A percentile compares a stretch with the other conserved stretches of the same genome.
Evolutionary conservation across 1,140 invertebrate genomes (phyloP).

Genomic region (Parasteatoda tepidariorum): DNA sequence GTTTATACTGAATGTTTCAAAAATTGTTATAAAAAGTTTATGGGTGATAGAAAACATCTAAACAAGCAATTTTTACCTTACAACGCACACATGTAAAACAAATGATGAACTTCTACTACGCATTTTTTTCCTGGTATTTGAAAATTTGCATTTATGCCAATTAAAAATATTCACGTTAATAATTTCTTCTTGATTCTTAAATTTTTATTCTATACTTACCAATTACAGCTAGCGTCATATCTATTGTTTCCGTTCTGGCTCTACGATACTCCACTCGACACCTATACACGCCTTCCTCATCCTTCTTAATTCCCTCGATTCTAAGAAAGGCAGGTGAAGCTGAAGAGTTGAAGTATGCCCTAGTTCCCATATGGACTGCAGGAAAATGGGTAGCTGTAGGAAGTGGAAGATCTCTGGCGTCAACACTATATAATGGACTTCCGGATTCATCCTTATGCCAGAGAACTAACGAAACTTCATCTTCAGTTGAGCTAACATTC

Average conservation of each 20-base stretch:
- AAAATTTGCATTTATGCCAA: too few species aligned
- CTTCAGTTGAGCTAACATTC: constrained; percentile 73
- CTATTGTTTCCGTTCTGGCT: constrained; percentile 77
- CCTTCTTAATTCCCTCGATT: constrained; percentile 73
- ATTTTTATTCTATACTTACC: too few species aligned
- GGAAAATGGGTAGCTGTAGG: constrained; percentile 63
- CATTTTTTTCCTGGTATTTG: too few species aligned
- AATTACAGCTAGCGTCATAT: constrained; percentile 62
- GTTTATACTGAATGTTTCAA: too few species aligned
- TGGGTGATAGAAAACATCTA: too few species aligned
- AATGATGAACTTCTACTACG: too few species aligned
- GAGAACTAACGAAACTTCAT: constrained; percentile 78
- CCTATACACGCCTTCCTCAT: constrained; percentile 88
- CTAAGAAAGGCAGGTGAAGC: constrained; percentile 41
- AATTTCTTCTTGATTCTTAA: too few species aligned
- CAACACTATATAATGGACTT: constrained; percentile 64
- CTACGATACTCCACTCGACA: constrained; percentile 91
- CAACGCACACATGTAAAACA: too few species aligned
- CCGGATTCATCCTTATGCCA: constrained; percentile 79
- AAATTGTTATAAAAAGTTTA: too few species aligned
- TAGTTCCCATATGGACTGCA: constrained; percentile 26
- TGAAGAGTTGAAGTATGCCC: constrained; percentile 47
- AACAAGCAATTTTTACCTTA: too few species aligned
- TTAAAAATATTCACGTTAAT: too few species aligned
- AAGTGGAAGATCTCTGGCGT: constrained; percentile 62